These are phyloP conservation scores for Vanessa tameamea DNA, from an alignment of 1,140 invertebrate genomes.

Conservation along the genomic window DNA sequence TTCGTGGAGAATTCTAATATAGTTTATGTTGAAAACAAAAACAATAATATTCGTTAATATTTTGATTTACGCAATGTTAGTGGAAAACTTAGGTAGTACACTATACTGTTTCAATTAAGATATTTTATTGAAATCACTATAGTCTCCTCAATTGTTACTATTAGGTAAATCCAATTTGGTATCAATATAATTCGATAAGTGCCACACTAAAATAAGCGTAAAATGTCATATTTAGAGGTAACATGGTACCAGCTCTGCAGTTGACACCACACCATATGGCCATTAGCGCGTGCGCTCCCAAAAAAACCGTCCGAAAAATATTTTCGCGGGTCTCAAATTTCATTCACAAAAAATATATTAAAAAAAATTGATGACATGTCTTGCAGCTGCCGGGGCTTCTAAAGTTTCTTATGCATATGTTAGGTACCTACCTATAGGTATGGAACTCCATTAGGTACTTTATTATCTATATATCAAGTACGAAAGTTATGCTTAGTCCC, in stretches of 20 bases:
- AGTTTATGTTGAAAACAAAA: slow-evolving; percentile 34
- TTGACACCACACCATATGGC: slow-evolving; percentile 62
- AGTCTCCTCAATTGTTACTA: not conserved
- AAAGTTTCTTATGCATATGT: slow-evolving; percentile 68
- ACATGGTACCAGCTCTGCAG: slow-evolving; percentile 3
- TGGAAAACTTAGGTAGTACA: not conserved
- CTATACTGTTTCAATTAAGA: not conserved
- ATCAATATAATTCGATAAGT: not conserved
- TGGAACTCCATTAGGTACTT: not conserved
- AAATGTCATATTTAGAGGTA: not conserved
- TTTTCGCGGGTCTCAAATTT: slow-evolving; percentile 71
- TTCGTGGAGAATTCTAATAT: slow-evolving; percentile 45
- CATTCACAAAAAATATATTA: slow-evolving; percentile 57
- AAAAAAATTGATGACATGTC: slow-evolving; percentile 55
- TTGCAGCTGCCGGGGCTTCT: slow-evolving; percentile 66
- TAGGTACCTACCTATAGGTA: not conserved
- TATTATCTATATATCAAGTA: not conserved
- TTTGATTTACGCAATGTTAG: slow-evolving; percentile 1
- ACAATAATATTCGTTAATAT: slow-evolving; percentile 20
- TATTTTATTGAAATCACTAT: not conserved
- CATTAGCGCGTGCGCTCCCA: slow-evolving; percentile 67
- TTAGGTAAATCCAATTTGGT: not conserved
- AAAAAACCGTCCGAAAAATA: slow-evolving; percentile 56
- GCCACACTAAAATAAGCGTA: not conserved
- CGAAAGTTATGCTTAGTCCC: too few relatives aligned